Evolutionary conservation across 2,113 vertebrate genomes (phyloP).

Genomic region (Leucoraja erinaceus): DNA sequence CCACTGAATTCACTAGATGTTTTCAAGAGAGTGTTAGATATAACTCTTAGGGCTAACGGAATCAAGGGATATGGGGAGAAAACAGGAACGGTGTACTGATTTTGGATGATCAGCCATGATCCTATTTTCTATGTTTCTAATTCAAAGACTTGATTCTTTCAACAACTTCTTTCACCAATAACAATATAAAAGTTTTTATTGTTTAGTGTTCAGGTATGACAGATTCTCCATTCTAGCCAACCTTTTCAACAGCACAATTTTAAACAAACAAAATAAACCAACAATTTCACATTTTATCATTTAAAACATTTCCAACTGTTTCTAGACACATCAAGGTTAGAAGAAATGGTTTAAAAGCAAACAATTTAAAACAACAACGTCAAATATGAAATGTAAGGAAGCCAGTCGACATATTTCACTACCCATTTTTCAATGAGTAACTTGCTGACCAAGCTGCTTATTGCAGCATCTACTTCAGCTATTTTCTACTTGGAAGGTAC

Average conservation of each 20-base stretch:
- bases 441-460: neutral
- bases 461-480: neutral
- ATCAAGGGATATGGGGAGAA: too few relatives aligned
- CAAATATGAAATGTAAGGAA: conserved; percentile 27
- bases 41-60: too few relatives aligned
- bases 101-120: too few relatives aligned
- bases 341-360: conserved; percentile 36
- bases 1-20: too few relatives aligned
- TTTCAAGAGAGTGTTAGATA: too few relatives aligned
- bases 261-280: conserved; percentile 38
- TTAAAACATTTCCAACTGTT: conserved; percentile 17
- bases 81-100: too few relatives aligned
- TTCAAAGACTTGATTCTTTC: neutral
- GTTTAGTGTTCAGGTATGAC: conserved; percentile 36
- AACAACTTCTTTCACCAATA: conserved; percentile 24
- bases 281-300: conserved; percentile 35
- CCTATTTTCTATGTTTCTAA: neutral
- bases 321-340: conserved; percentile 20
- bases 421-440: conserved; percentile 23
- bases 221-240: conserved; percentile 26
- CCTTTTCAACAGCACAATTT: conserved; percentile 37
- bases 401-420: neutral
- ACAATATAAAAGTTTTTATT: conserved; percentile 37
- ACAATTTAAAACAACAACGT: conserved; percentile 32
- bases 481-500: neutral